Evolutionary conservation across 2,888 invertebrate species (phyloP).

Genomic region (Lycocerus yunnanus): DNA sequence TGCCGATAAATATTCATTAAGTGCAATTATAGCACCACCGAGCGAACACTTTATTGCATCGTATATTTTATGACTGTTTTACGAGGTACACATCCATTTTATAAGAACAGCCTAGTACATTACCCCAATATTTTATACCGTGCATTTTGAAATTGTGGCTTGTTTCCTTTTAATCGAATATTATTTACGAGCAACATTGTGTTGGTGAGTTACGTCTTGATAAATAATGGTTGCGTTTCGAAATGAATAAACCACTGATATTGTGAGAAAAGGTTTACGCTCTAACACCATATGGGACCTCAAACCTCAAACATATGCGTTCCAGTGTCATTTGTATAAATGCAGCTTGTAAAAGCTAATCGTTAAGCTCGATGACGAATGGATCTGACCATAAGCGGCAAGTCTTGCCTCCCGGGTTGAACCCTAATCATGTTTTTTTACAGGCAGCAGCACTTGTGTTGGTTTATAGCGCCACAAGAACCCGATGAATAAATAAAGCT

Average conservation of each 20-base stretch:
- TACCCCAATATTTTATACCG: constrained; percentile 43
- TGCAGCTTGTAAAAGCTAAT: constrained; percentile 25
- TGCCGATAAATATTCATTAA: constrained; percentile 58
- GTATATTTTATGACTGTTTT: constrained; percentile 56
- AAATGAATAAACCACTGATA: constrained; percentile 25
- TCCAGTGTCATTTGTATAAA: constrained; percentile 3
- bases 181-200: constrained; percentile 33
- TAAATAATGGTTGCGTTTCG: constrained; percentile 22
- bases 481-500: constrained; percentile 66
- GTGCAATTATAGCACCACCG: constrained; percentile 57
- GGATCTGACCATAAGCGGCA: constrained; percentile 28
- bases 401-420: constrained; percentile 38
- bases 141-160: constrained; percentile 36
- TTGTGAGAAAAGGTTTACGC: constrained; percentile 24
- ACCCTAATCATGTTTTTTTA: constrained; percentile 44
- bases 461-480: constrained; percentile 51
- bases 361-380: constrained; percentile 33
- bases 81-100: constrained; percentile 49
- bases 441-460: constrained; percentile 41
- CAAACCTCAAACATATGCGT: constrained; percentile 20
- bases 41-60: constrained; percentile 56
- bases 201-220: constrained; percentile 25
- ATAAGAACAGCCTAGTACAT: constrained; percentile 41
- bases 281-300: constrained; percentile 28
- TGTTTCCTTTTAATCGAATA: constrained; percentile 38